These are phyloP conservation scores for Monopterus albus DNA, from an alignment of 2,113 vertebrate genomes.

Conservation along the genomic window DNA sequence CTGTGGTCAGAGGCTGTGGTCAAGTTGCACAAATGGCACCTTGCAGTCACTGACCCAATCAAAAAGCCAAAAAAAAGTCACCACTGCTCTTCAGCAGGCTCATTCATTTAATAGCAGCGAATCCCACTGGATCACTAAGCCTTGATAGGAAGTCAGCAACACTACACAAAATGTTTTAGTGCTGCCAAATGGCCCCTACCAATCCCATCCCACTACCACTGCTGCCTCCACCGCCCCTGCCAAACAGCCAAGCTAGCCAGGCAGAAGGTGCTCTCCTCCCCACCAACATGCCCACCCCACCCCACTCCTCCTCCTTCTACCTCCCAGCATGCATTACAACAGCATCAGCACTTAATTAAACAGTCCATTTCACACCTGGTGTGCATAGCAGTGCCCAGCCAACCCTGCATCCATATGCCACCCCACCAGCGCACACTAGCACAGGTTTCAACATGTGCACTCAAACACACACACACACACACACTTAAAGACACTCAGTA, in stretches of 20 bases:
- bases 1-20: conserved; percentile 44
- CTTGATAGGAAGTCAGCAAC: conserved; percentile 25
- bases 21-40: conserved; percentile 31
- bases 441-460: conserved; percentile 68
- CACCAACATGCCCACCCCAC: conserved; percentile 31
- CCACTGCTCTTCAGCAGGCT: conserved; percentile 21
- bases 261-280: conserved; percentile 54
- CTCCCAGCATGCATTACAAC: conserved; percentile 83
- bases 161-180: conserved; percentile 18
- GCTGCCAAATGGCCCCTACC: conserved; percentile 36
- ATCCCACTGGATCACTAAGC: conserved; percentile 23
- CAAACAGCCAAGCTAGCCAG: conserved; percentile 39
- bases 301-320: conserved; percentile 33
- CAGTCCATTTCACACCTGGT: conserved; percentile 88
- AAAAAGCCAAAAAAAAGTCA: conserved; percentile 10
- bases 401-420: conserved; percentile 84
- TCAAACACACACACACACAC: conserved; percentile 26
- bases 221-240: conserved; percentile 10
- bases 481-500: conserved; percentile 2
- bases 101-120: conserved; percentile 11
- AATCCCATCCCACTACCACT: conserved; percentile 11
- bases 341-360: conserved; percentile 89
- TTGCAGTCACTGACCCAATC: conserved; percentile 49
- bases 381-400: conserved; percentile 81
- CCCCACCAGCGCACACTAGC: conserved; percentile 57